phyloP scores from a whole-genome alignment of 2,888 invertebrate genomes.

The Pristionchus maxplancki region DNA sequence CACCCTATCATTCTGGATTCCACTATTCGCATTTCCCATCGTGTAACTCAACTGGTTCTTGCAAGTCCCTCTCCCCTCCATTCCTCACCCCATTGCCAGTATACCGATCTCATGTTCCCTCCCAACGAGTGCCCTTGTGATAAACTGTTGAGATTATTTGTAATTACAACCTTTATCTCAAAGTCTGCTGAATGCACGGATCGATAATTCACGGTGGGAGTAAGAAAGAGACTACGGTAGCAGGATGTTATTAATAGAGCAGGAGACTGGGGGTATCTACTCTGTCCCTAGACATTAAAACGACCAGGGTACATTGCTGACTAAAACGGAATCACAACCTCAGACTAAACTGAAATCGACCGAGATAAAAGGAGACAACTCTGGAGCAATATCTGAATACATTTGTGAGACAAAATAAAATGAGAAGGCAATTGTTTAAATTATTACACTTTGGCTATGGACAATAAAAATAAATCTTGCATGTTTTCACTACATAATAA shows the following conservation, averaged over 20 bases:
- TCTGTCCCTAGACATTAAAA: background rate
- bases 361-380: constrained; percentile 30
- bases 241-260: constrained; percentile 11
- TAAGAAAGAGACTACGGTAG: constrained; percentile 19
- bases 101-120: constrained; percentile 3
- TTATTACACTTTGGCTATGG: constrained; percentile 50
- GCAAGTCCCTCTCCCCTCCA: background rate
- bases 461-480: background rate
- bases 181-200: constrained; percentile 20
- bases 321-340: constrained; percentile 45
- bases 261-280: background rate
- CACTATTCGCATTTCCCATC: background rate
- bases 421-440: background rate
- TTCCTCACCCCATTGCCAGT: background rate
- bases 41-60: background rate
- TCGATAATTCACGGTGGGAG: background rate
- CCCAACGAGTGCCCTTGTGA: background rate
- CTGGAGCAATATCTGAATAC: constrained; percentile 44
- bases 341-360: constrained; percentile 29
- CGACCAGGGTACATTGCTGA: constrained; percentile 1
- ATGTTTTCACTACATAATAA: constrained; percentile 4
- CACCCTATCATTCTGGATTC: background rate
- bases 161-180: constrained; percentile 39
- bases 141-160: background rate
- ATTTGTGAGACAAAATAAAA: constrained; percentile 25